phyloP scores from a whole-genome alignment of 1,140 invertebrate species.

The Ips typographus region DNA sequence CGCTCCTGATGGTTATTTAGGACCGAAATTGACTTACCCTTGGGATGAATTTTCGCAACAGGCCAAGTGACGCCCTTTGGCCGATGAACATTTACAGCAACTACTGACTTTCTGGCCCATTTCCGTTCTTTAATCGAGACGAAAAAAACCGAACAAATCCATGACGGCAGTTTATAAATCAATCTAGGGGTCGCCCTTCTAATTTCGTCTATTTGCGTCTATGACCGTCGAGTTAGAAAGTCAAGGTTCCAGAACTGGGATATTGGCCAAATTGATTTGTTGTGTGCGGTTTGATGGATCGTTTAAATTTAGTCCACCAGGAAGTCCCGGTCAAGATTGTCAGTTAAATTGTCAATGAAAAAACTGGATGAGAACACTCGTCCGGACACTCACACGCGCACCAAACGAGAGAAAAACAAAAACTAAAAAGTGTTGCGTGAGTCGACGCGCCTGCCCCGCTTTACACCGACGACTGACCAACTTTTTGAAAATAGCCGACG shows the following conservation, averaged over 20 bases:
- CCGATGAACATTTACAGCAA: conserved; percentile 41
- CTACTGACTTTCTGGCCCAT: conserved; percentile 44
- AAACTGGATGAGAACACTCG: too few species aligned
- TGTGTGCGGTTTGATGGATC: too few species aligned
- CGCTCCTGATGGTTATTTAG: background rate
- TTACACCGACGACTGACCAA: conserved; percentile 16
- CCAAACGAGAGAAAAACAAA: too few species aligned
- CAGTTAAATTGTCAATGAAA: too few species aligned
- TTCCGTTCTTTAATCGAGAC: background rate
- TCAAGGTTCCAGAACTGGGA: conserved; percentile 19
- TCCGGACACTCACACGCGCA: too few species aligned
- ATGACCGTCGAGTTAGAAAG: conserved; percentile 12
- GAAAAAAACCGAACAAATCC: background rate
- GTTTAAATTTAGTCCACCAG: too few species aligned
- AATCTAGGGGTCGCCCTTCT: conserved; percentile 4
- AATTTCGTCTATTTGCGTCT: conserved; percentile 14
- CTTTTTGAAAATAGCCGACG: conserved; percentile 14
- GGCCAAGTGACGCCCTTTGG: conserved; percentile 29
- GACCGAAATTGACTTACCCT: conserved; percentile 26
- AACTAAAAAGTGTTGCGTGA: too few species aligned
- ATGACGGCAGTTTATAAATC: background rate
- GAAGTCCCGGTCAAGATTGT: too few species aligned
- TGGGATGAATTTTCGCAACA: conserved; percentile 35
- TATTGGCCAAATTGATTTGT: conserved; percentile 4
- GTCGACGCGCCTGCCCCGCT: background rate